Evolutionary conservation across 2,888 invertebrate genomes (phyloP).

Genomic region (Ormyrus thymus): DNA sequence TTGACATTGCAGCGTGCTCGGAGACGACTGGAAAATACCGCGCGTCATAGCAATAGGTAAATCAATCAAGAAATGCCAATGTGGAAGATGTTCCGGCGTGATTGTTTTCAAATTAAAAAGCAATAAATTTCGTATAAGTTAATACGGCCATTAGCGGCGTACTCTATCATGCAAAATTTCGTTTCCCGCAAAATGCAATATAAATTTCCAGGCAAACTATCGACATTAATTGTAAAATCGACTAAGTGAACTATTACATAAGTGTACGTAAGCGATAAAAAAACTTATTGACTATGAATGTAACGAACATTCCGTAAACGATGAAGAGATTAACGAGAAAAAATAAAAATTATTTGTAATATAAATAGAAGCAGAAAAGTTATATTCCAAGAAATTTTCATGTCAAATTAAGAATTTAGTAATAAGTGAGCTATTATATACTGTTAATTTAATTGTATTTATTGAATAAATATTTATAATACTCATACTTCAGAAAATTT

Average conservation of each 20-base stretch:
- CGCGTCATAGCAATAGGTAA: conserved; percentile 9
- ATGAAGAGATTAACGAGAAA: too few relatives aligned
- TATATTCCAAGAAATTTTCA: neutral
- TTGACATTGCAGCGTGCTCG: neutral
- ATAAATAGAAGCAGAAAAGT: neutral
- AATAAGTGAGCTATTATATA: neutral
- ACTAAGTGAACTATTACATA: neutral
- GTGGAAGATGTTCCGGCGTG: neutral
- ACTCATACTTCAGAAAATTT: neutral
- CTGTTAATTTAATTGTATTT: neutral
- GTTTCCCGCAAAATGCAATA: neutral
- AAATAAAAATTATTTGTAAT: too few relatives aligned
- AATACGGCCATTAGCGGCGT: neutral
- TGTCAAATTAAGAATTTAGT: conserved; percentile 1
- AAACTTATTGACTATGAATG: neutral
- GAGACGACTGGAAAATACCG: neutral
- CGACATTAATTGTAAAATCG: neutral
- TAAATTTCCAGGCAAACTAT: conserved; percentile 9
- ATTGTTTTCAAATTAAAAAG: conserved; percentile 12
- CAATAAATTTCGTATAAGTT: conserved; percentile 5
- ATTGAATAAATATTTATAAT: conserved; percentile 36
- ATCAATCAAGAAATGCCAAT: neutral
- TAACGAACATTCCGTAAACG: too few relatives aligned
- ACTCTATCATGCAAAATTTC: neutral
- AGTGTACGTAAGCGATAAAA: neutral